Conservation (phyloP, 2,888 invertebrate species). For the Cheilosia urbana region DNA sequence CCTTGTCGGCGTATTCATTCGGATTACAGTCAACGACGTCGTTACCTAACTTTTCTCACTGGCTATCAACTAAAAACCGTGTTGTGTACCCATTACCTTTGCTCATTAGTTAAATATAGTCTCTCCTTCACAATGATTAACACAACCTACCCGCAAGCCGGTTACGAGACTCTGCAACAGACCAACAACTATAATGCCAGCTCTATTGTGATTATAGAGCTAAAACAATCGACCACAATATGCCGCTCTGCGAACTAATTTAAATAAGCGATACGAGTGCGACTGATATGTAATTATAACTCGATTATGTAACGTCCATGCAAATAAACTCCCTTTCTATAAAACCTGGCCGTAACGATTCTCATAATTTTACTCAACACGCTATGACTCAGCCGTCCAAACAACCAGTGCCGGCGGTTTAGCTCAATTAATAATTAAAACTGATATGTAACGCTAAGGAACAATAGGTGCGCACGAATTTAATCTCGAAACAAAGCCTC, state of each 20-base stretch:
- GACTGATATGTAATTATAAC: constrained; percentile 41
- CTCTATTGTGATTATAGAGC: not conserved
- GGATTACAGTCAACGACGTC: too few relatives aligned
- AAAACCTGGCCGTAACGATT: constrained; percentile 8
- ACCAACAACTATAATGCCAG: not conserved
- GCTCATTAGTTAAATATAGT: not conserved
- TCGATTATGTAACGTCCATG: constrained; percentile 34
- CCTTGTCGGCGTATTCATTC: too few relatives aligned
- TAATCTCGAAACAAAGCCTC: constrained; percentile 45
- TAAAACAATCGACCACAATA: not conserved
- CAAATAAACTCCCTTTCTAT: constrained; percentile 49
- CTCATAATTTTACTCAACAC: constrained; percentile 31
- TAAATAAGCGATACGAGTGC: constrained; percentile 24
- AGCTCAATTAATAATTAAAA: constrained; percentile 44
- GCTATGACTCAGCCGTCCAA: constrained; percentile 30
- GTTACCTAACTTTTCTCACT: too few relatives aligned
- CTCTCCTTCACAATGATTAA: not conserved
- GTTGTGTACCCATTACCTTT: not conserved
- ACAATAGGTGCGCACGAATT: constrained; percentile 24
- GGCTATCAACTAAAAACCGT: too few relatives aligned
- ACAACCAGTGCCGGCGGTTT: constrained; percentile 29
- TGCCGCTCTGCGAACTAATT: constrained; percentile 12
- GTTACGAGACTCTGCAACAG: not conserved
- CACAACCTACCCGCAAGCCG: constrained; percentile 6
- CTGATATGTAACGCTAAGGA: constrained; percentile 14